phyloP scores from a whole-genome alignment of 2,797 vertebrate genomes.

The Smutsia temminckii region DNA sequence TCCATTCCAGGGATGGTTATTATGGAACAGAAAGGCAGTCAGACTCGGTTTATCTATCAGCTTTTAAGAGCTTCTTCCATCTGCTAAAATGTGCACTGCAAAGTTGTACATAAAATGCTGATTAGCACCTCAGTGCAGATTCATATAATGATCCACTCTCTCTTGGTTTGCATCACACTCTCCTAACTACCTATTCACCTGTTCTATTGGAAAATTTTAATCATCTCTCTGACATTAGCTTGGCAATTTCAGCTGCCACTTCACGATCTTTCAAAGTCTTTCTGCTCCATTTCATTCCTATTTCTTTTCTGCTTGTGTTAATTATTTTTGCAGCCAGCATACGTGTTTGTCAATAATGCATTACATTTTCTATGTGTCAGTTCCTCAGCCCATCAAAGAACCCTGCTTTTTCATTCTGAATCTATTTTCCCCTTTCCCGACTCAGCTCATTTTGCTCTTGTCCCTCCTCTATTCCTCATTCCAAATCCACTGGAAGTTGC shows the following conservation, averaged over 20 bases:
- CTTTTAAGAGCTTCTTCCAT: conserved; percentile 80
- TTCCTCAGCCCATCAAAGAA: conserved; percentile 70
- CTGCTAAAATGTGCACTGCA: conserved; percentile 73
- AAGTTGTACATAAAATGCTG: conserved; percentile 78
- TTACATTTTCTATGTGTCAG: conserved; percentile 75
- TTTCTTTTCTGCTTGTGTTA: conserved; percentile 75
- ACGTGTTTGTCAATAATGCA: conserved; percentile 75
- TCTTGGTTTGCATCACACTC: conserved; percentile 65
- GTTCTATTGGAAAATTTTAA: conserved; percentile 77
- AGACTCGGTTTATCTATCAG: conserved; percentile 68
- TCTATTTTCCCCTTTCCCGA: conserved; percentile 60
- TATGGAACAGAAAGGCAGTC: conserved; percentile 70
- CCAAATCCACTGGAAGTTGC: conserved; percentile 39
- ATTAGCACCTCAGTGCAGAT: conserved; percentile 72
- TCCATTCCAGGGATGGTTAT: conserved; percentile 63
- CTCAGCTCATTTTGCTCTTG: conserved; percentile 74
- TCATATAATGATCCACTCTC: conserved; percentile 66
- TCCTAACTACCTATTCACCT: conserved; percentile 78
- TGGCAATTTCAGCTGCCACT: conserved; percentile 70
- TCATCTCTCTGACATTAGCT: conserved; percentile 72
- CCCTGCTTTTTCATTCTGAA: conserved; percentile 54
- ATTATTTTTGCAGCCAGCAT: conserved; percentile 77
- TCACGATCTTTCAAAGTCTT: conserved; percentile 70
- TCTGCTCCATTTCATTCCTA: conserved; percentile 75
- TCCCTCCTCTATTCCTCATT: conserved; percentile 41